A percentile compares a stretch with the other conserved stretches of the same genome.
Conservation (phyloP, 1,140 invertebrate species). For the Orchestia grillus region DNA sequence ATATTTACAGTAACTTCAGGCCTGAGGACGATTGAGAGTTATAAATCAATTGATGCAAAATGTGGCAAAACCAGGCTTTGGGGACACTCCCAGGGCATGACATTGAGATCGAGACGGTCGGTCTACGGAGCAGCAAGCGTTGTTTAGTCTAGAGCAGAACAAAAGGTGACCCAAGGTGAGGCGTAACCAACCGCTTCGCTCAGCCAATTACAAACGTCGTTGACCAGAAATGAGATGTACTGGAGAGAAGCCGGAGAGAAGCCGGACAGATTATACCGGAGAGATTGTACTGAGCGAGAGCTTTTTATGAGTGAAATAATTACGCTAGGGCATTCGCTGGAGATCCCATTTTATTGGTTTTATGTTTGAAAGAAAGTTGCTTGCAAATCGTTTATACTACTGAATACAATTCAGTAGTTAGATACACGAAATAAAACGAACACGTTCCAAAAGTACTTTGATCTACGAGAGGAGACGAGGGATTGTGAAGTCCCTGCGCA, state of each 20-base stretch:
- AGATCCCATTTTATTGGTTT: too few relatives aligned
- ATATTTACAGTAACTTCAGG: not conserved
- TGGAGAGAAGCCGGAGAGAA: too few relatives aligned
- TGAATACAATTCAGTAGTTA: too few relatives aligned
- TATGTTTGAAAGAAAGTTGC: too few relatives aligned
- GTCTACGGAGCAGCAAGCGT: not conserved
- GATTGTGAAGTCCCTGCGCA: too few relatives aligned
- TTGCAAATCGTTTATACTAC: too few relatives aligned
- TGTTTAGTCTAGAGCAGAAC: conserved; percentile 29
- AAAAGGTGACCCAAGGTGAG: conserved; percentile 18
- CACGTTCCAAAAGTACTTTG: too few relatives aligned
- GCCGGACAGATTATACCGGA: not conserved
- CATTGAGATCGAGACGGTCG: not conserved
- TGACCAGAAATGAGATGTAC: not conserved
- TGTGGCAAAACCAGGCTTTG: not conserved
- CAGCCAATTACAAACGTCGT: not conserved
- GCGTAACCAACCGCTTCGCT: not conserved
- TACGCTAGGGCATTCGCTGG: too few relatives aligned
- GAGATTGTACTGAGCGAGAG: too few relatives aligned
- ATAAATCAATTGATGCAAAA: not conserved
- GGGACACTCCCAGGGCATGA: not conserved
- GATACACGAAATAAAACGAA: too few relatives aligned
- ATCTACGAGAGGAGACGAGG: too few relatives aligned
- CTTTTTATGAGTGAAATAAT: too few relatives aligned
- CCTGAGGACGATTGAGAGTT: not conserved